Percentiles rank a stretch among this genome's conserved stretches.
These are phyloP conservation scores for Melinopterus prodromus DNA, from an alignment of 2,888 invertebrate genomes.

Conservation along the genomic window DNA sequence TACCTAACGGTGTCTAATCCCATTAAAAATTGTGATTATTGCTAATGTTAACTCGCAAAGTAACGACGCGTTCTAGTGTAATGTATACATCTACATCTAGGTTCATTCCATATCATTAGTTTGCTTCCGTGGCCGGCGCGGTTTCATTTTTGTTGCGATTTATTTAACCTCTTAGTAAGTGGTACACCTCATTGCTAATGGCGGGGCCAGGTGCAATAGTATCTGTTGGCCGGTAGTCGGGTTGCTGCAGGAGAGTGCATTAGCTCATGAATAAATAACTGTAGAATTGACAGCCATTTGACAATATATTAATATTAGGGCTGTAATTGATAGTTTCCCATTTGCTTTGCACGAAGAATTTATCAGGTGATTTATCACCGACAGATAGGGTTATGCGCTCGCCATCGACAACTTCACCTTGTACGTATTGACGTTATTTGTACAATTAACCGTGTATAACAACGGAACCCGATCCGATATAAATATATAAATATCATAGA, in stretches of 20 bases:
- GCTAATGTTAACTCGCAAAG: background rate
- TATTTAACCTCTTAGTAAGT: background rate
- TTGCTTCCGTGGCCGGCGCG: background rate
- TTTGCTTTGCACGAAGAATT: background rate
- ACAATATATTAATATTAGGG: constrained; percentile 39
- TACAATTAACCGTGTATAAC: no score
- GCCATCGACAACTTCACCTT: no score
- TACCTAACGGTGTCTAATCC: background rate
- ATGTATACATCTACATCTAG: background rate
- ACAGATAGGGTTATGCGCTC: no score
- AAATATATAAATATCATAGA: no score
- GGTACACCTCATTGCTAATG: constrained; percentile 4
- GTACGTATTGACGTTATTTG: no score
- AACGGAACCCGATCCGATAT: no score
- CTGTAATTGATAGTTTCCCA: constrained; percentile 32
- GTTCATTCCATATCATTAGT: background rate
- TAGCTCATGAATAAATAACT: constrained; percentile 41
- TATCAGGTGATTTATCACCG: background rate
- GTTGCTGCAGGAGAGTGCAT: constrained; percentile 26
- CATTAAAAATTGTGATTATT: background rate
- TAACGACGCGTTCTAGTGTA: background rate
- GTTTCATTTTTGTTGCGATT: background rate
- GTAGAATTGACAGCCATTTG: constrained; percentile 37
- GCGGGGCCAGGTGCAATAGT: constrained; percentile 16
- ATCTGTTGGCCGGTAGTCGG: background rate